Conservation (phyloP, 1,140 invertebrate genomes). For the Sipha flava region DNA sequence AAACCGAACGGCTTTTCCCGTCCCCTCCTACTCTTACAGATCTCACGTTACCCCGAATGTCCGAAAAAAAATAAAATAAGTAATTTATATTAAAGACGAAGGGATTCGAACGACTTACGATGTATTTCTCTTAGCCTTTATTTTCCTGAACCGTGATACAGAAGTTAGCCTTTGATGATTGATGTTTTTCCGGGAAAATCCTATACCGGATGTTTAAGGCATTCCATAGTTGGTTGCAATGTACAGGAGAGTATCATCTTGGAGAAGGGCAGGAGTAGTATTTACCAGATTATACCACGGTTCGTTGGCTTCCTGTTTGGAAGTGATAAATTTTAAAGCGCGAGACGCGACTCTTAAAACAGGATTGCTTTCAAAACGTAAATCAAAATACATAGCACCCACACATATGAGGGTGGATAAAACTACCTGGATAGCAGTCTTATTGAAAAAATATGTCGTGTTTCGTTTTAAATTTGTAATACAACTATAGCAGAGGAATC, state of each 20-base stretch:
- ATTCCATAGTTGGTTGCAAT: constrained; percentile 2
- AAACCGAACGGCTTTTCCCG: background rate
- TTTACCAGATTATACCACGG: constrained; percentile 21
- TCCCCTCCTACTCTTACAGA: background rate
- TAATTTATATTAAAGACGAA: constrained; percentile 33
- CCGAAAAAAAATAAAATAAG: background rate
- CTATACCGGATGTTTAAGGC: constrained; percentile 24
- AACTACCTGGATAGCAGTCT: background rate
- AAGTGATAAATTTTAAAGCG: constrained; percentile 18
- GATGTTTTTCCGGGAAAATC: constrained; percentile 19
- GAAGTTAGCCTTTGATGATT: constrained; percentile 28
- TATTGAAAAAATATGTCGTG: background rate
- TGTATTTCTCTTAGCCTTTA: constrained; percentile 20
- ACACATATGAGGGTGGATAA: background rate
- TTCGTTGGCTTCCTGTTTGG: constrained; percentile 12
- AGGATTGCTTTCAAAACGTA: constrained; percentile 30
- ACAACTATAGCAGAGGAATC: background rate
- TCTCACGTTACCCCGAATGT: background rate
- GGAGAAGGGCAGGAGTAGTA: background rate
- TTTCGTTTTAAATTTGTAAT: background rate
- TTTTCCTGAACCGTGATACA: background rate
- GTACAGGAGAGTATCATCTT: background rate
- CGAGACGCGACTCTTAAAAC: constrained; percentile 15
- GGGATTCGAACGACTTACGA: constrained; percentile 29
- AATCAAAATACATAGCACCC: constrained; percentile 8